Evolutionary conservation across 2,113 vertebrate genomes (phyloP), one percentile per base, ranked within the genome.

Genomic region (Erpornis zantholeuca): DNA sequence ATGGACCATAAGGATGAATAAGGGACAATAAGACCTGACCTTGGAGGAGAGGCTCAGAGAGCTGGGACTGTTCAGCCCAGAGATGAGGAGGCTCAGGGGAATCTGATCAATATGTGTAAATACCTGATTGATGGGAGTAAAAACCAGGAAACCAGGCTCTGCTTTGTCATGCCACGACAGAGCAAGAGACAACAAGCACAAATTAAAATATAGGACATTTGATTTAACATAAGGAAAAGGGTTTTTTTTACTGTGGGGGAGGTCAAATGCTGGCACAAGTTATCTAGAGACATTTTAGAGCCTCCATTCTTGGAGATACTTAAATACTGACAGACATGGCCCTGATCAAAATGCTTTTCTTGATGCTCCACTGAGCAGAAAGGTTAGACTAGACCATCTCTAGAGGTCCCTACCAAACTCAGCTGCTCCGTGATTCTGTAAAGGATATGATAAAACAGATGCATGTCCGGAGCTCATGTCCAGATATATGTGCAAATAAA

Each of bases 241-340:
- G 1, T 4, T 3, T 14, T 59, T 86, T 86, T 71, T 22, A 15
- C 28, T 8, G 9, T 45, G 4, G 0, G 27, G 16, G 17, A 66
- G 15, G 36, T 63, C 28, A 53, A 49, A 54, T 0, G 0, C 13
- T 80, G 23, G 10, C 44, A 56, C 12, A 60, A 56, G 25, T 40
- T 78, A 47, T 33, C 33, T 68, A 25, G 49, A 76, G 13, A 75
- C 13, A 11, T 47, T 94, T 78, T 52, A 56, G 44, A 65, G 13
- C 12, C 15, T 82, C 22, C 22, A 3, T 79, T 73, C 65, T 75
- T 66, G 19, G 38, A 88, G 33, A 22, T n/a, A 61, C 12, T 70
- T 47, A 36, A 77, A 54, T 44, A 24, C 16, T 4, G 3, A 45
- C 24, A 64, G 63, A n/a, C 8, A 33, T 1, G 7, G 28, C 24